These are phyloP conservation scores for Caenorhabditis imperialis DNA, from an alignment of 2,888 invertebrate species.

Conservation along the genomic window DNA sequence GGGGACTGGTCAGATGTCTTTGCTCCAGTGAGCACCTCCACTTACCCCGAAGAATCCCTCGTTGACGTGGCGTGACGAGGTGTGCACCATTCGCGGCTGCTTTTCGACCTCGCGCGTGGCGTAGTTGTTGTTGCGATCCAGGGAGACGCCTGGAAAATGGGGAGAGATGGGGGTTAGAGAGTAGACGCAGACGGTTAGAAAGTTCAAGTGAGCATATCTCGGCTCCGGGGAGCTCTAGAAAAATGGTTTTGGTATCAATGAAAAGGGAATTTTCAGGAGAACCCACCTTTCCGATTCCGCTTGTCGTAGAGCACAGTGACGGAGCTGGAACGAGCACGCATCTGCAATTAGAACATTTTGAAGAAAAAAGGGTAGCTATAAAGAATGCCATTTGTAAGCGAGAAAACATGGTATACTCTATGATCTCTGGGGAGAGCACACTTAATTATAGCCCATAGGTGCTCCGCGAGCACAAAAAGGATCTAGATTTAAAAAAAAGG, in stretches of 20 bases:
- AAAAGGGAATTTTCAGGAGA: neutral
- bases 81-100: conserved; percentile 67
- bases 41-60: conserved; percentile 69
- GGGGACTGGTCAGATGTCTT: neutral
- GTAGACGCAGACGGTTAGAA: no score
- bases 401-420: no score
- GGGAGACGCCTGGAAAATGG: conserved; percentile 60
- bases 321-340: conserved; percentile 59
- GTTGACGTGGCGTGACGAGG: conserved; percentile 66
- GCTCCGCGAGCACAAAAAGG: no score
- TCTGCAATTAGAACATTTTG: no score
- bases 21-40: neutral
- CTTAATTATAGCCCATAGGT: no score
- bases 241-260: neutral
- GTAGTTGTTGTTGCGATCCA: conserved; percentile 62
- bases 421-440: no score
- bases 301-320: conserved; percentile 53
- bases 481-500: no score
- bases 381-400: no score
- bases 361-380: no score
- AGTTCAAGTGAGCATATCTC: neutral
- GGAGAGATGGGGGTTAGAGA: neutral
- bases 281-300: conserved; percentile 37
- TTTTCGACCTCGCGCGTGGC: conserved; percentile 48
- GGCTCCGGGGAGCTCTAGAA: neutral